A percentile compares a stretch with the other conserved stretches of the same genome.
Evolutionary conservation across 1,140 invertebrate species (phyloP).

Genomic region (Philopotamus ludificatus): DNA sequence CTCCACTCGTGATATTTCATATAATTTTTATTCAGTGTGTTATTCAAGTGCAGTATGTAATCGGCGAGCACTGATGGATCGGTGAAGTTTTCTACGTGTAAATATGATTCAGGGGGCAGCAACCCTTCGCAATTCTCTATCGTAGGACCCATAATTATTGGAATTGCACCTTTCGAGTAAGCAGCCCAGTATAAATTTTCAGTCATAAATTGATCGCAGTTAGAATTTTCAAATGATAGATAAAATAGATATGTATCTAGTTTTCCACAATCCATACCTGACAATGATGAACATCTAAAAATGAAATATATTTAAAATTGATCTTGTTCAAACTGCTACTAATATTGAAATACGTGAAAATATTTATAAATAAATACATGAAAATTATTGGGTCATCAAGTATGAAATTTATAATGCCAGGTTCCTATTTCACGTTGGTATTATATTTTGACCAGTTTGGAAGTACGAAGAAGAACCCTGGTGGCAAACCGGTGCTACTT

Average conservation of each 20-base stretch:
- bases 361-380: not conserved
- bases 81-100: slow-evolving; percentile 74
- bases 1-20: slow-evolving; percentile 69
- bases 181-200: slow-evolving; percentile 70
- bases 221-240: slow-evolving; percentile 73
- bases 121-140: slow-evolving; percentile 53
- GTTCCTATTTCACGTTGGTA: no score
- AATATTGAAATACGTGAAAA: not conserved
- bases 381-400: no score
- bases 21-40: slow-evolving; percentile 41
- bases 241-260: slow-evolving; percentile 70
- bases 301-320: slow-evolving; percentile 6
- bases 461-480: no score
- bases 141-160: slow-evolving; percentile 66
- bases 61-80: slow-evolving; percentile 60
- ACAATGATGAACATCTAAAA: slow-evolving; percentile 64
- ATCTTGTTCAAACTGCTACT: not conserved
- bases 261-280: slow-evolving; percentile 57
- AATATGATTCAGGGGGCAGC: slow-evolving; percentile 66
- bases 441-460: no score
- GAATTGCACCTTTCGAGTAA: slow-evolving; percentile 64
- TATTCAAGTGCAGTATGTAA: slow-evolving; percentile 55
- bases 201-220: slow-evolving; percentile 68
- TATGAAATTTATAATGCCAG: no score
- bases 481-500: no score